Percentiles rank a stretch among this genome's conserved stretches.
Conservation (phyloP, 2,113 vertebrate genomes). For the Thryonomys swinderianus region DNA sequence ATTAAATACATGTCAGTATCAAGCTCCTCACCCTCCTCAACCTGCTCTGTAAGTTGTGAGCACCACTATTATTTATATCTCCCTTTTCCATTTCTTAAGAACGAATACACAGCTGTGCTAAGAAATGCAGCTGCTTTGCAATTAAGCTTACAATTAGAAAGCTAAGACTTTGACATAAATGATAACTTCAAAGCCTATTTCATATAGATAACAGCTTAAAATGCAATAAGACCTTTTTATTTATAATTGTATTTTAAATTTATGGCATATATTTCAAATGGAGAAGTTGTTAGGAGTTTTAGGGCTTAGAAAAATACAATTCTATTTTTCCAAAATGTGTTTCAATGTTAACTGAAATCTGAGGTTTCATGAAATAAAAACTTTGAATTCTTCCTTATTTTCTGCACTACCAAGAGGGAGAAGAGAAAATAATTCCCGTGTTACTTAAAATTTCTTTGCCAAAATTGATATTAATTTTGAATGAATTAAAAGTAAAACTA, state of each 20-base stretch:
- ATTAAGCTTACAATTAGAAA: conserved; percentile 36
- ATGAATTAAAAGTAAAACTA: not conserved
- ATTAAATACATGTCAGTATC: not conserved
- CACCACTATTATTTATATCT: not conserved
- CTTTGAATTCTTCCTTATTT: conserved; percentile 19
- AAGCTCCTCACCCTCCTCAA: not conserved
- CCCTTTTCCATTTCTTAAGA: not conserved
- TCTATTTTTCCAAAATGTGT: conserved; percentile 37
- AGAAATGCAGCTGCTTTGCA: not conserved
- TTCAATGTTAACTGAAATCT: conserved; percentile 25
- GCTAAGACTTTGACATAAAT: conserved; percentile 13
- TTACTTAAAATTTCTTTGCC: conserved; percentile 9
- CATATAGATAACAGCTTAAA: not conserved
- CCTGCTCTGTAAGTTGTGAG: not conserved
- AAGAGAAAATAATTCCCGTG: not conserved
- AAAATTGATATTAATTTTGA: conserved; percentile 20
- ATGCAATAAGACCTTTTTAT: conserved; percentile 7
- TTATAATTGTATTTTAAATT: not conserved
- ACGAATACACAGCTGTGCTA: not conserved
- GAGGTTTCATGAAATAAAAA: conserved; percentile 16
- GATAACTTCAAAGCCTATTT: conserved; percentile 13
- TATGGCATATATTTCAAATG: conserved; percentile 4
- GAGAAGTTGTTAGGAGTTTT: conserved; percentile 34
- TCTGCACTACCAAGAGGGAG: not conserved
- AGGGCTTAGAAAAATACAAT: not conserved